These are phyloP conservation scores for Lamellibrachia luymesi DNA, from an alignment of 1,140 invertebrate species.

Conservation along the genomic window DNA sequence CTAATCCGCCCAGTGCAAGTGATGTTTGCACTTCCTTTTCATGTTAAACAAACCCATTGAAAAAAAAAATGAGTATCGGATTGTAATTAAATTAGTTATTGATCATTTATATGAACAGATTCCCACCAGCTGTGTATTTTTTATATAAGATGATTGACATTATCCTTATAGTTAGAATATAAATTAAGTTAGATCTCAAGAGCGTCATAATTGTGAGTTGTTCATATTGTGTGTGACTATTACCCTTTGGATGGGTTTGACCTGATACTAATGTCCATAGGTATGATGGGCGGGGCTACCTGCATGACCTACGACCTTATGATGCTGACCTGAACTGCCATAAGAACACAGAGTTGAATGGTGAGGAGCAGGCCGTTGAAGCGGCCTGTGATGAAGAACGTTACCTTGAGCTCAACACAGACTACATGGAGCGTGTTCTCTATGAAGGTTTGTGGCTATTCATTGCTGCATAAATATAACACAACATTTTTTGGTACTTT, in stretches of 20 bases:
- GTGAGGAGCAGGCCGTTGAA: constrained; percentile 49
- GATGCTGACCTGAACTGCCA: constrained; percentile 44
- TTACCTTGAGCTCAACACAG: constrained; percentile 75
- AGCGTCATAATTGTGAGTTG: neutral
- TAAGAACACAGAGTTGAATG: constrained; percentile 66
- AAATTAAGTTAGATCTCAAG: neutral
- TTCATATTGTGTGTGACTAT: neutral
- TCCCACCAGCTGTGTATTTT: neutral
- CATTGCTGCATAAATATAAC: neutral
- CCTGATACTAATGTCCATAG: constrained; percentile 60
- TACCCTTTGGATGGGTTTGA: neutral
- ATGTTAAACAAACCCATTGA: neutral
- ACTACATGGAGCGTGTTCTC: constrained; percentile 56
- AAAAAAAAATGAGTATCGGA: neutral
- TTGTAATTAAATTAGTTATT: neutral
- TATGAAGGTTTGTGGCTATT: constrained; percentile 48
- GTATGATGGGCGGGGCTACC: constrained; percentile 81
- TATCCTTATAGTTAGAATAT: neutral
- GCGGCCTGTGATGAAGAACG: constrained; percentile 53
- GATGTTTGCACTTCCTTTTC: neutral
- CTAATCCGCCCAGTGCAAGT: neutral
- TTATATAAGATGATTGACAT: neutral
- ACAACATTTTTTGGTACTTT: neutral
- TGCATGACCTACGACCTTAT: constrained; percentile 49
- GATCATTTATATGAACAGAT: neutral